Conservation (phyloP, 2,797 vertebrate genomes). For the Sebastes umbrosus region DNA sequence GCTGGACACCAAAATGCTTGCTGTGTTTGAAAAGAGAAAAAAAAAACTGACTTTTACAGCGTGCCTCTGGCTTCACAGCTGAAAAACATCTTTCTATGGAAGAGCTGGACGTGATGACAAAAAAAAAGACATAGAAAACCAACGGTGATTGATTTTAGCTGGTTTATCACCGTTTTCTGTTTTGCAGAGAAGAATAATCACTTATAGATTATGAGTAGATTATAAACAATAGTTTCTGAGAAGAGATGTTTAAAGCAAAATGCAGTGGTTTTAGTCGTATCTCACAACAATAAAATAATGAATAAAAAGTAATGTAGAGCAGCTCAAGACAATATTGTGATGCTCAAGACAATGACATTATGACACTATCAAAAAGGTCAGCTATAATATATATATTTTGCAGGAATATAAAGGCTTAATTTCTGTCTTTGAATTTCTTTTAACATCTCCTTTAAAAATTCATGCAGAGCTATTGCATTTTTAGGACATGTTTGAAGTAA, state of each 20-base stretch:
- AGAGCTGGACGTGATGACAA: not conserved
- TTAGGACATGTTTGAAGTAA: slow-evolving; percentile 4
- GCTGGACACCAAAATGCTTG: slow-evolving; percentile 39
- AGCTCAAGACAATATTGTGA: not conserved
- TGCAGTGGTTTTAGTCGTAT: not conserved
- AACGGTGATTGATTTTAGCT: not conserved
- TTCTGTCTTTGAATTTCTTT: slow-evolving; percentile 3
- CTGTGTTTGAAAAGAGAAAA: slow-evolving; percentile 11
- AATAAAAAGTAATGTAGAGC: not conserved
- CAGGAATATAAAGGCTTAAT: slow-evolving; percentile 9
- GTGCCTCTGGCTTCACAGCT: not conserved
- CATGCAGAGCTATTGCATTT: not conserved
- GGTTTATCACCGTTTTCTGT: not conserved
- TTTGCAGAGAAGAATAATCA: not conserved
- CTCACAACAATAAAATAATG: not conserved
- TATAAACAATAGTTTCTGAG: not conserved
- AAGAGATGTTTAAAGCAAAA: not conserved
- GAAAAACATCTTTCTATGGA: not conserved
- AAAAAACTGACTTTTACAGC: not conserved
- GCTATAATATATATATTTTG: not conserved
- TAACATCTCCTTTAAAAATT: slow-evolving; percentile 11
- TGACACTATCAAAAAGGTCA: not conserved
- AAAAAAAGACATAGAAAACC: not conserved
- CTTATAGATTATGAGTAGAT: not conserved
- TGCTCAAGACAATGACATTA: not conserved